Conservation (phyloP, 2,797 vertebrate genomes). For the Pitangus sulphuratus region DNA sequence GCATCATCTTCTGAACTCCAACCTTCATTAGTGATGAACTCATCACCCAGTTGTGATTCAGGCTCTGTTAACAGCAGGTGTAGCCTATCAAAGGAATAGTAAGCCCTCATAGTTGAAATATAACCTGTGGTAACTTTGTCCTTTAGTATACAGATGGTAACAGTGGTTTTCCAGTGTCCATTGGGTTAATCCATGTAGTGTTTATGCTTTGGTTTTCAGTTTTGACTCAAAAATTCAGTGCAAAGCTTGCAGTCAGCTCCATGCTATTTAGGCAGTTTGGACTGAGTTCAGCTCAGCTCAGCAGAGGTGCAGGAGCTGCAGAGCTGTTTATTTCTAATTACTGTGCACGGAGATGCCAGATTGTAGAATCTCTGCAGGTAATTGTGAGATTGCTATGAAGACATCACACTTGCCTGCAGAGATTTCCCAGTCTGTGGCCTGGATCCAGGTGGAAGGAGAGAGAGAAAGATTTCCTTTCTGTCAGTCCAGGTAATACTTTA, state of each 20-base stretch:
- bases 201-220: not conserved
- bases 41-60: not conserved
- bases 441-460: slow-evolving; percentile 29
- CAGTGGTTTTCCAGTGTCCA: not conserved
- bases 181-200: not conserved
- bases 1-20: not conserved
- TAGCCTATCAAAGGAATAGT: not conserved
- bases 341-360: slow-evolving; percentile 75
- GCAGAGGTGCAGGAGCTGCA: slow-evolving; percentile 28
- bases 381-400: slow-evolving; percentile 88
- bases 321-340: not conserved
- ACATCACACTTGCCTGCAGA: slow-evolving; percentile 98
- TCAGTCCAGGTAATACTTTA: not conserved
- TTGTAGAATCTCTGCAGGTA: slow-evolving; percentile 93
- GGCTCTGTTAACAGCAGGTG: not conserved
- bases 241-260: not conserved
- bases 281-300: slow-evolving; percentile 36
- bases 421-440: slow-evolving; percentile 90
- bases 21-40: not conserved
- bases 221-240: not conserved
- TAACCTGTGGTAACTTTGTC: not conserved
- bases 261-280: not conserved
- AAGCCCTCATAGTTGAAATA: not conserved
- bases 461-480: not conserved
- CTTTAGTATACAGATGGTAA: not conserved